Evolutionary conservation across 2,888 invertebrate species (phyloP).

Genomic region (Dione juno): DNA sequence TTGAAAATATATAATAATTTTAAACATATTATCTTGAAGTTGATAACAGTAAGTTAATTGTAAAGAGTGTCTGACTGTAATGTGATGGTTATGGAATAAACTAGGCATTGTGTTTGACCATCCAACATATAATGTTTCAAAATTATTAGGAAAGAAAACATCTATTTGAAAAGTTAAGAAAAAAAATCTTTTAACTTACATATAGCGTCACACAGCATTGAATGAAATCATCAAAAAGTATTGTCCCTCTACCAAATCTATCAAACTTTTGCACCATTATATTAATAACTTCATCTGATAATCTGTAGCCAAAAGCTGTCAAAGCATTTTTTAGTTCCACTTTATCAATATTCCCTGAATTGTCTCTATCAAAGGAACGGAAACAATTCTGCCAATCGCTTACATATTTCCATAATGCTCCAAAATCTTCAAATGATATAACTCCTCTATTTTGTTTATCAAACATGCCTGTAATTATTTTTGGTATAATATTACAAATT

Average conservation of each 20-base stretch:
- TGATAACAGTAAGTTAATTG: too few species aligned
- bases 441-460: slow-evolving; percentile 94
- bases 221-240: slow-evolving; percentile 99
- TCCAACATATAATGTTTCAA: too few species aligned
- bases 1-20: too few species aligned
- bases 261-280: slow-evolving; percentile 96
- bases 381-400: slow-evolving; percentile 99
- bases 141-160: too few species aligned
- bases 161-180: too few species aligned
- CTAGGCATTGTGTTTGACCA: too few species aligned
- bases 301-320: slow-evolving; percentile 93
- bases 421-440: slow-evolving; percentile 97
- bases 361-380: slow-evolving; percentile 95
- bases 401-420: slow-evolving; percentile 98
- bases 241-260: slow-evolving; percentile 93
- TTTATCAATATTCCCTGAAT: slow-evolving; percentile 95
- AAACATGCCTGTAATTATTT: slow-evolving; percentile 92
- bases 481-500: too few species aligned
- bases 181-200: slow-evolving; percentile 85
- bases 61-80: too few species aligned
- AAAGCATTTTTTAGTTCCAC: slow-evolving; percentile 95
- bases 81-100: too few species aligned
- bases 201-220: slow-evolving; percentile 97
- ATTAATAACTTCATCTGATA: slow-evolving; percentile 92
- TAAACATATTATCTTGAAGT: too few species aligned